Base-by-base conservation (phyloP, 1,140 invertebrate species). In the Orius laevigatus region DNA sequence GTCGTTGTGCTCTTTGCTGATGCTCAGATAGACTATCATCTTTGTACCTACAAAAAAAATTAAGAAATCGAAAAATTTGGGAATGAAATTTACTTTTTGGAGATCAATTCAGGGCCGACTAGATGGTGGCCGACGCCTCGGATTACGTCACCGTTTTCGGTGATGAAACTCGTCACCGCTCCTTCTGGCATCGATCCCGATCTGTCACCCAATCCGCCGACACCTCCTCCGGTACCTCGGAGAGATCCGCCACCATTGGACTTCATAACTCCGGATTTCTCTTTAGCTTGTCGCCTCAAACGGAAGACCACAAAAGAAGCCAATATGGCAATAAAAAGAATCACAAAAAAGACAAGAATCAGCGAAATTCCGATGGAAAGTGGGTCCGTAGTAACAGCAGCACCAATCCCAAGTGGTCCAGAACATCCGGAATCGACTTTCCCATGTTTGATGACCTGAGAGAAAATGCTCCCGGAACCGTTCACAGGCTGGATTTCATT, bases 341-440 rank as follows among this genome's bases (percentile, higher is more conserved):
- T 84, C 2, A 90, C 78, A 58, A 96, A 93, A 66, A 96, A 95
- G 3, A 93, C 83, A 39, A 95, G 89, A 1, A 96, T 86, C 16
- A 96, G 66, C 1, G 87, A 90, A 32, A 92, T 81, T 25, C 89
- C 88, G 36, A 93, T 87, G 56, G 81, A 87, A 1, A 93, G 64
- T 1, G 87, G 87, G 69, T 90, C 84, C 4, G 86, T 78, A 1
- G 78, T 76, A 48, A 82, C 75, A 1, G 80, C 75, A 5, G 79
- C 73, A 33, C 78, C 81, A 18, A 80, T 74, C 12, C 79, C 83
- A 39, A 79, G 73, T 31, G 75, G 71, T 32, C 76, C 79, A 31
- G 72, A 70, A 59, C 81, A 84, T 6, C 81, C 79, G 34, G 60
- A 60, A 46, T 65, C 66, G 25, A 89, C 33, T 62, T 78, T 81